Evolutionary conservation across 1,140 invertebrate species (phyloP).

Genomic region (Euura saliciscinereae): DNA sequence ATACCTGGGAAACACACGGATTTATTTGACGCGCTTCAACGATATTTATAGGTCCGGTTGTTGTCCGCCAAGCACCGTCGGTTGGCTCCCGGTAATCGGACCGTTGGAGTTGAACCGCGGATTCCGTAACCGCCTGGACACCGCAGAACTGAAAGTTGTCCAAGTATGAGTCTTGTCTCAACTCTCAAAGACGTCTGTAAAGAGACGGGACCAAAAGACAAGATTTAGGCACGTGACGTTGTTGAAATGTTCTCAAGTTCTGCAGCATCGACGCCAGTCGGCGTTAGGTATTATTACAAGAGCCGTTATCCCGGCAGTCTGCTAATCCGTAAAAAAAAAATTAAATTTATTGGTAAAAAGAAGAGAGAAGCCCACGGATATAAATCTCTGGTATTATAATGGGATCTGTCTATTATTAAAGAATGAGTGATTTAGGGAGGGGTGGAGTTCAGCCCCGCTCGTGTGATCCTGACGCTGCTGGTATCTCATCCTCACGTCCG

Average conservation of each 20-base stretch:
- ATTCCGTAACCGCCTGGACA: too few relatives aligned
- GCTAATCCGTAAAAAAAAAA: slow-evolving; percentile 43
- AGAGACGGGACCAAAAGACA: too few relatives aligned
- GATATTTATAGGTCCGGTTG: slow-evolving; percentile 61
- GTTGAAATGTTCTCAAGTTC: too few relatives aligned
- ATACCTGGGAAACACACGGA: slow-evolving; percentile 58
- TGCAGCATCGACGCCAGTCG: too few relatives aligned
- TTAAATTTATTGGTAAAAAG: slow-evolving; percentile 60
- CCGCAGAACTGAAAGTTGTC: too few relatives aligned
- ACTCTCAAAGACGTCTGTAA: too few relatives aligned
- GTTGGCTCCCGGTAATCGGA: neutral
- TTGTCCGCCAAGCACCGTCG: neutral
- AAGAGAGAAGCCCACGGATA: slow-evolving; percentile 55
- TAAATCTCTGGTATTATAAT: slow-evolving; percentile 62
- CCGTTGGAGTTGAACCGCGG: too few relatives aligned
- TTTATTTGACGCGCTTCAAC: slow-evolving; percentile 58
- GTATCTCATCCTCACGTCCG: neutral
- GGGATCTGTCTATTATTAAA: slow-evolving; percentile 63
- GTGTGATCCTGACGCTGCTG: neutral
- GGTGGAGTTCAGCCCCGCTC: neutral
- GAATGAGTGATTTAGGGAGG: slow-evolving; percentile 60
- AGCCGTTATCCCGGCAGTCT: slow-evolving; percentile 34
- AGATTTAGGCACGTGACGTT: too few relatives aligned
- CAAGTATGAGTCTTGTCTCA: too few relatives aligned
- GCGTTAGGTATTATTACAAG: slow-evolving; percentile 31